phyloP scores from a whole-genome alignment of 2,888 invertebrate genomes.

The Eupithecia inturbata region DNA sequence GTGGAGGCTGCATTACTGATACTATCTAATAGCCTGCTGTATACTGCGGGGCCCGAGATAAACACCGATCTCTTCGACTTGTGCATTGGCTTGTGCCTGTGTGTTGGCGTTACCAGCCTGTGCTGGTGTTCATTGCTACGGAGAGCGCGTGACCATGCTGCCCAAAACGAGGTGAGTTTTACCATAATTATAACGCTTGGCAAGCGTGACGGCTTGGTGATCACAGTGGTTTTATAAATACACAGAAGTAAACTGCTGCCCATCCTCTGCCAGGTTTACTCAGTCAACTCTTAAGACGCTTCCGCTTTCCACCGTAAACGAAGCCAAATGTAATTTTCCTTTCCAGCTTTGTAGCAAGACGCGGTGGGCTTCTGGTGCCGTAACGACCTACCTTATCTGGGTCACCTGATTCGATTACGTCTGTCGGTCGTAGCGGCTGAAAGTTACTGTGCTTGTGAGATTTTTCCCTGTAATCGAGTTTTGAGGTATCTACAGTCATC shows the following conservation, averaged over 20 bases:
- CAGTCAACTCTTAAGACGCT: not conserved
- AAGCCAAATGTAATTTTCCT: not conserved
- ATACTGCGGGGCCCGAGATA: too few relatives aligned
- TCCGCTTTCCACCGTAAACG: not conserved
- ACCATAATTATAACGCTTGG: too few relatives aligned
- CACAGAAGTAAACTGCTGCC: not conserved
- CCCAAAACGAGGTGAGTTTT: too few relatives aligned
- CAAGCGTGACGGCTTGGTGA: too few relatives aligned
- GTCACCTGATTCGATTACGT: constrained; percentile 19
- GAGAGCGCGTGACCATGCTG: too few relatives aligned
- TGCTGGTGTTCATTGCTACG: too few relatives aligned
- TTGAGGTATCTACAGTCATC: not conserved
- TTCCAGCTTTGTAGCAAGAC: not conserved
- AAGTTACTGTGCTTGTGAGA: constrained; percentile 7
- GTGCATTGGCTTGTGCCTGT: too few relatives aligned
- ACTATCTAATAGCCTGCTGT: too few relatives aligned
- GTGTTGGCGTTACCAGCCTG: too few relatives aligned
- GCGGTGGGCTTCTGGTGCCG: not conserved
- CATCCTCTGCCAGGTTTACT: not conserved
- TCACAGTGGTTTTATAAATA: too few relatives aligned
- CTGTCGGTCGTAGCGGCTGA: constrained; percentile 9
- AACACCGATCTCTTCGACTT: too few relatives aligned
- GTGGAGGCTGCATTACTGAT: too few relatives aligned
- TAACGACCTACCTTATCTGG: constrained; percentile 10
- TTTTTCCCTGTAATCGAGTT: constrained; percentile 3